Evolutionary conservation across 2,113 vertebrate genomes (phyloP).

Genomic region (Leptobrachium ailaonicum): DNA sequence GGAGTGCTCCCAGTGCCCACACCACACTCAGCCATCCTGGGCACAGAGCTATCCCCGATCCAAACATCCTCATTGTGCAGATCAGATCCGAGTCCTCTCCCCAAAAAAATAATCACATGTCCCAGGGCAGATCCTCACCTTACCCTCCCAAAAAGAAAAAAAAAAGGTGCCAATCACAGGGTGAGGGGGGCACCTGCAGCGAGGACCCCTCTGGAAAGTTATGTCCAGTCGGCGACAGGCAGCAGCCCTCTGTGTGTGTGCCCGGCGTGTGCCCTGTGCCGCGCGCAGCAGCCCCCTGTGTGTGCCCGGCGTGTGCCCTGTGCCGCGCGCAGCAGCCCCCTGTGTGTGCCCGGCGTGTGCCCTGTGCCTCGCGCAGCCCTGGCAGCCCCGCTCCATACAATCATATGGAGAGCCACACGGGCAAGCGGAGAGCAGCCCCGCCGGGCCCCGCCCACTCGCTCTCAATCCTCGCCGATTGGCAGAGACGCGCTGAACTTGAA

Average conservation of each 20-base stretch:
- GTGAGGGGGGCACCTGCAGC: constrained; percentile 10
- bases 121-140: constrained; percentile 39
- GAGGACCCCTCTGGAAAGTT: constrained; percentile 34
- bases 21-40: constrained; percentile 57
- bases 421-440: constrained; percentile 29
- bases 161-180: background rate
- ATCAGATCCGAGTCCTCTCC: constrained; percentile 43
- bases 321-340: constrained; percentile 20
- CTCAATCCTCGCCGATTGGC: constrained; percentile 47
- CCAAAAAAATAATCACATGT: constrained; percentile 32
- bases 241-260: constrained; percentile 23
- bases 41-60: constrained; percentile 59
- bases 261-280: no score
- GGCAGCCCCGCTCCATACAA: constrained; percentile 40
- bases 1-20: constrained; percentile 1
- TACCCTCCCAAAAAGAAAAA: background rate
- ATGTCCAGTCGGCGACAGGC: constrained; percentile 33
- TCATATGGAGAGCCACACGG: constrained; percentile 51
- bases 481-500: constrained; percentile 48
- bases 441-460: constrained; percentile 32
- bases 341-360: background rate
- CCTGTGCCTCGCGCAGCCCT: constrained; percentile 13
- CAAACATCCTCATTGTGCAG: constrained; percentile 59
- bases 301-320: background rate
- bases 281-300: constrained; percentile 34